Percentiles rank a stretch among this genome's conserved stretches.
Conservation (phyloP, 2,888 invertebrate species). For the Trissolcus japonicus region DNA sequence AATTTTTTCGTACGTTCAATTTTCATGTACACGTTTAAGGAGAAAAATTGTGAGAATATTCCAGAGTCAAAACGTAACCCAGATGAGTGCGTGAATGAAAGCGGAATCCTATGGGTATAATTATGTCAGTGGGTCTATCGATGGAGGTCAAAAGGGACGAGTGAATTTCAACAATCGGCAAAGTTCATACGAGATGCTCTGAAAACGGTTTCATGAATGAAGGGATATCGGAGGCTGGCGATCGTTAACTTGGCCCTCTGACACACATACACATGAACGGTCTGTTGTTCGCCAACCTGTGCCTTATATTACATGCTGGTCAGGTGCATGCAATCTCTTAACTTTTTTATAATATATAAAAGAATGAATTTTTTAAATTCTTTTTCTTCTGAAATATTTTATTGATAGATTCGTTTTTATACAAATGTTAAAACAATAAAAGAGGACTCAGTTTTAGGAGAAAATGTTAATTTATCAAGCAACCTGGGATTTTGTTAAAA, state of each 20-base stretch:
- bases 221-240: constrained; percentile 62
- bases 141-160: constrained; percentile 46
- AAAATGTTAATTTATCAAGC: constrained; percentile 35
- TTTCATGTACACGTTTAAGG: too few relatives aligned
- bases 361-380: too few relatives aligned
- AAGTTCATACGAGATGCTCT: constrained; percentile 42
- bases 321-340: constrained; percentile 55
- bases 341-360: too few relatives aligned
- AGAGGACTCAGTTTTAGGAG: too few relatives aligned
- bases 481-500: constrained; percentile 32
- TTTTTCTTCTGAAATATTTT: too few relatives aligned
- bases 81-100: constrained; percentile 27
- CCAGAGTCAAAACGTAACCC: too few relatives aligned
- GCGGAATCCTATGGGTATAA: constrained; percentile 4
- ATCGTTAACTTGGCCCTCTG: constrained; percentile 74
- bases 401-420: too few relatives aligned
- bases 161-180: constrained; percentile 16
- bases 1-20: too few relatives aligned
- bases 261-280: constrained; percentile 63
- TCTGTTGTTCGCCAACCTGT: constrained; percentile 55
- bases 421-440: too few relatives aligned
- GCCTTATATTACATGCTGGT: constrained; percentile 59
- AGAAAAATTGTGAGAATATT: too few relatives aligned
- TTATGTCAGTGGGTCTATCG: constrained; percentile 39
- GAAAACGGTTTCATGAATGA: constrained; percentile 52